Conservation (phyloP, 2,888 invertebrate genomes). For the Agapostemon virescens region DNA sequence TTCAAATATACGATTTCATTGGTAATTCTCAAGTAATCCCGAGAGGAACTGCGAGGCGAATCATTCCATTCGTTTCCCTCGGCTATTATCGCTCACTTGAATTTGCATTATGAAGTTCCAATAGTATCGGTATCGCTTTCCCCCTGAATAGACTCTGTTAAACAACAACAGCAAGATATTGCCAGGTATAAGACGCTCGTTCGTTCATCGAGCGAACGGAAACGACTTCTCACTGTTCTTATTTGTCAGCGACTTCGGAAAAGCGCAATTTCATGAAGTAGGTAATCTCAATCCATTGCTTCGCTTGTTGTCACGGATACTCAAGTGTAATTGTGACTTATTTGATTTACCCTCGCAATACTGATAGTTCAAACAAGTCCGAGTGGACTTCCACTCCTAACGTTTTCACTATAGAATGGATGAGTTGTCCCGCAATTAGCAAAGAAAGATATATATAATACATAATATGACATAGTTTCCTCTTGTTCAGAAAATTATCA, state of each 20-base stretch:
- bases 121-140: background rate
- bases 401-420: background rate
- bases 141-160: background rate
- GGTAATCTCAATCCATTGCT: background rate
- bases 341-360: background rate
- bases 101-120: background rate
- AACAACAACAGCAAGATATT: conserved; percentile 15
- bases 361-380: background rate
- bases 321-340: background rate
- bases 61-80: background rate
- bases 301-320: background rate
- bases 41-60: background rate
- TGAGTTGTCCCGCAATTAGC: background rate
- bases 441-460: background rate
- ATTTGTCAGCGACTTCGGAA: background rate
- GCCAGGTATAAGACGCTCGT: background rate
- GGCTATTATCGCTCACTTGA: background rate
- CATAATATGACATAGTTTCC: background rate
- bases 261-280: conserved; percentile 6
- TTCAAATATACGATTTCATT: background rate
- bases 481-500: background rate
- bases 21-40: background rate
- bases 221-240: conserved; percentile 20
- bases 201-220: background rate
- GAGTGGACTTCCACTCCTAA: background rate